Base-by-base conservation (phyloP, 2,113 vertebrate species). In the Anhinga anhinga region DNA sequence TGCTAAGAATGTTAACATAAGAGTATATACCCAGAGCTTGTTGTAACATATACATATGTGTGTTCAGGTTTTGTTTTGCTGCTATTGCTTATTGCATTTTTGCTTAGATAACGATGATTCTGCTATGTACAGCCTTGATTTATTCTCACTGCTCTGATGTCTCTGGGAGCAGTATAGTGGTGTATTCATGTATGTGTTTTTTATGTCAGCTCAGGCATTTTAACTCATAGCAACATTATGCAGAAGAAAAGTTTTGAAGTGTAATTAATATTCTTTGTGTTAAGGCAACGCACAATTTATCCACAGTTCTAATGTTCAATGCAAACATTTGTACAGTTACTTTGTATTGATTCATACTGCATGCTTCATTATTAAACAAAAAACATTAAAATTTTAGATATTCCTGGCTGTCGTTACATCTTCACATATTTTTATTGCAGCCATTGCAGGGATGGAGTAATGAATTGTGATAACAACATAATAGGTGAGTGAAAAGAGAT, bases 361-460 rank as follows among this genome's bases (percentile, higher is more conserved):
- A 52, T 23, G 7, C 11, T 76, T 77, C 19, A 15, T 53, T 80
- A 11, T 27, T 73, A 61, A 89, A 66, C 4, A 40, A 40, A 19
- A 82, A 67, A 50, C 7, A 29, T 29, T 40, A 7, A 29, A 29
- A 42, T 61, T 89, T 85, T 30, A 56, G 7, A 45, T 32, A 15
- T 61, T 89, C 17, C 11, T 61, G 45, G 2, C 23, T 84, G 65
- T 82, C 44, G 66, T 30, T 79, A 23, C 2, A 14, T 55, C 17
- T 93, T 61, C 5, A 58, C 86, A 4, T 92, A 23, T 91, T 91
- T 95, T 82, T 76, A 7, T 96, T 97, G 44, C 97, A 99, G 99
- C 97, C 97, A 99, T 82, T 99, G 99, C 96, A 98, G 97, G 88
- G 98, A 99, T 83, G 99, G 99, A 58, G 93, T 98, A 96, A 98